A percentile compares a stretch with the other conserved stretches of the same genome.
These are phyloP conservation scores for Pogonus chalceus DNA, from an alignment of 1,140 invertebrate species.

Conservation along the genomic window DNA sequence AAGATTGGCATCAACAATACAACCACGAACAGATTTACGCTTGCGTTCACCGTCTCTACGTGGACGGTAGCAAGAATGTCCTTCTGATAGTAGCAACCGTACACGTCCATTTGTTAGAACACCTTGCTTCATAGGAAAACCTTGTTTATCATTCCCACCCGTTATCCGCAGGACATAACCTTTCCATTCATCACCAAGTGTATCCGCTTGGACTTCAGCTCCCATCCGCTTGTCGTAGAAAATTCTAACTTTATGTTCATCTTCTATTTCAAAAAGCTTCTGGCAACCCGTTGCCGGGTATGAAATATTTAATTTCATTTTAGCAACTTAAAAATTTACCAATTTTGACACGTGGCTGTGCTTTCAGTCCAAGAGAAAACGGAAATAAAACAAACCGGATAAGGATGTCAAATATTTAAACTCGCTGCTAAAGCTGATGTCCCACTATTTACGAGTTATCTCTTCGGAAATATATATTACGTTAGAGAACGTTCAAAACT, in stretches of 20 bases:
- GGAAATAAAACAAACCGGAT: too few relatives aligned
- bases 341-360: too few relatives aligned
- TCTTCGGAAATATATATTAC: too few relatives aligned
- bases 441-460: too few relatives aligned
- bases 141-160: constrained; percentile 98
- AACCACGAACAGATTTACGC: constrained; percentile 66
- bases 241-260: constrained; percentile 91
- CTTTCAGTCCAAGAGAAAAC: too few relatives aligned
- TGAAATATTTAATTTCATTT: constrained; percentile 82
- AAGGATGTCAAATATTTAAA: too few relatives aligned
- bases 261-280: constrained; percentile 92
- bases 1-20: constrained; percentile 64
- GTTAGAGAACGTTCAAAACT: too few relatives aligned
- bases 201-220: constrained; percentile 83
- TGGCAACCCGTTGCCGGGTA: constrained; percentile 96
- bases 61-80: constrained; percentile 60
- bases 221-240: constrained; percentile 99
- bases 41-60: constrained; percentile 58
- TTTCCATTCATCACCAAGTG: constrained; percentile 96
- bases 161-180: constrained; percentile 89
- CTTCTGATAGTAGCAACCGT: constrained; percentile 54
- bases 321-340: constrained; percentile 3
- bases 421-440: too few relatives aligned
- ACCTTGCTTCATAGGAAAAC: constrained; percentile 90
- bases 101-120: constrained; percentile 43